Percentiles rank a stretch among this genome's conserved stretches.
phyloP scores from a whole-genome alignment of 2,888 invertebrate species.

The Dermolepida albohirtum region DNA sequence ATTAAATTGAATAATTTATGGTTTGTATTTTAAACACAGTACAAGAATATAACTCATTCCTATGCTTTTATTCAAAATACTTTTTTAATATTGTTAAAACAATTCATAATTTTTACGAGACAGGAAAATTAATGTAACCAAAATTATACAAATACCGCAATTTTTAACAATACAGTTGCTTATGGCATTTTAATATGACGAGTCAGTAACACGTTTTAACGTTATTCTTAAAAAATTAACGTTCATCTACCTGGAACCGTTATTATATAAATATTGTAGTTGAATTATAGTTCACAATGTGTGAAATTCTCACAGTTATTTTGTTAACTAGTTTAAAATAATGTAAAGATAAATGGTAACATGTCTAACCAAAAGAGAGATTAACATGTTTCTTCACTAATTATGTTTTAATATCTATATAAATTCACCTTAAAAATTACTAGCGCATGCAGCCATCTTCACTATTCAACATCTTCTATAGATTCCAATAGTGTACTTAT shows the following conservation, averaged over 20 bases:
- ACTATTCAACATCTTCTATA: too few species aligned
- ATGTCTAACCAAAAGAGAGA: constrained; percentile 1
- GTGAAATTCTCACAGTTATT: constrained; percentile 37
- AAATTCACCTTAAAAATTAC: neutral
- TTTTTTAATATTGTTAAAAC: too few species aligned
- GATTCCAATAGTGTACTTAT: too few species aligned
- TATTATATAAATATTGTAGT: constrained; percentile 36
- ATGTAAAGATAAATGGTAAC: constrained; percentile 20
- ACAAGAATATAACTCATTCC: too few species aligned
- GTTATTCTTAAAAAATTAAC: constrained; percentile 26
- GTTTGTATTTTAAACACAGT: too few species aligned
- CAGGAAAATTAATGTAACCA: constrained; percentile 11
- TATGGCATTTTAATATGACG: constrained; percentile 33
- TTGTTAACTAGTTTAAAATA: constrained; percentile 35
- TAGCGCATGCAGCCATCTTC: too few species aligned
- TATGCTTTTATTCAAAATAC: too few species aligned
- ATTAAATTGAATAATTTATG: too few species aligned
- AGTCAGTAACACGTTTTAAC: constrained; percentile 9
- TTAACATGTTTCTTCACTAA: constrained; percentile 1
- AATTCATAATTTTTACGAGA: too few species aligned
- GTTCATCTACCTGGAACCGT: constrained; percentile 16
- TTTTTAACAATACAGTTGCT: constrained; percentile 28
- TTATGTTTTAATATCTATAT: constrained; percentile 23
- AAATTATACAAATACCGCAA: constrained; percentile 12
- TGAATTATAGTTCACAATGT: constrained; percentile 29